Percentiles rank a stretch among this genome's conserved stretches.
phyloP scores from a whole-genome alignment of 2,888 invertebrate genomes.

The Sinohyriopsis cumingii region DNA sequence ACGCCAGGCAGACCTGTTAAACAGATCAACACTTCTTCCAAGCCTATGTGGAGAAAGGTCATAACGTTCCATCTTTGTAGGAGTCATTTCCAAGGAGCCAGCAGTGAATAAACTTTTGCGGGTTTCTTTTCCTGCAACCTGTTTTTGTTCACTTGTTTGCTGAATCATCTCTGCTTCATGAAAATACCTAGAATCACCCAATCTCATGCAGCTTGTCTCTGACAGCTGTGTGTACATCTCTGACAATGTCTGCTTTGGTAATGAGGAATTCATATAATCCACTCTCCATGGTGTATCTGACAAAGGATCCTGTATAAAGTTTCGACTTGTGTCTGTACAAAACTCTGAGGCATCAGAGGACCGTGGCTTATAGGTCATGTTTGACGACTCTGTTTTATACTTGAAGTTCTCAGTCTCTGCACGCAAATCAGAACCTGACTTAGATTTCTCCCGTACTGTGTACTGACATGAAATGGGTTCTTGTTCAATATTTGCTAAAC shows the following conservation, averaged over 20 bases:
- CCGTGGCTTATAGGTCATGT: too few species aligned
- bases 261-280: slow-evolving; percentile 25
- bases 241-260: slow-evolving; percentile 14
- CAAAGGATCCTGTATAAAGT: background rate
- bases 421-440: too few species aligned
- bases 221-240: slow-evolving; percentile 16
- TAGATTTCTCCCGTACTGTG: slow-evolving; percentile 28
- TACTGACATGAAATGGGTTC: slow-evolving; percentile 19
- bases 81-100: slow-evolving; percentile 9
- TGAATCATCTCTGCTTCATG: too few species aligned
- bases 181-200: too few species aligned
- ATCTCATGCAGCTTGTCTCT: slow-evolving; percentile 1
- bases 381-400: too few species aligned
- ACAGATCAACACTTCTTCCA: slow-evolving; percentile 37
- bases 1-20: slow-evolving; percentile 35
- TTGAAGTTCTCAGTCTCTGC: too few species aligned
- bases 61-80: slow-evolving; percentile 23
- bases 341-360: too few species aligned
- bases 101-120: background rate
- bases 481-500: background rate
- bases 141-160: too few species aligned
- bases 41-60: slow-evolving; percentile 35
- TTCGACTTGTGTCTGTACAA: too few species aligned
- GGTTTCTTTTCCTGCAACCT: too few species aligned
- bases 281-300: slow-evolving; percentile 22